Evolutionary conservation across 2,888 invertebrate species (phyloP), one percentile per base, ranked within the genome.

Genomic region (Aphrophora alni): DNA sequence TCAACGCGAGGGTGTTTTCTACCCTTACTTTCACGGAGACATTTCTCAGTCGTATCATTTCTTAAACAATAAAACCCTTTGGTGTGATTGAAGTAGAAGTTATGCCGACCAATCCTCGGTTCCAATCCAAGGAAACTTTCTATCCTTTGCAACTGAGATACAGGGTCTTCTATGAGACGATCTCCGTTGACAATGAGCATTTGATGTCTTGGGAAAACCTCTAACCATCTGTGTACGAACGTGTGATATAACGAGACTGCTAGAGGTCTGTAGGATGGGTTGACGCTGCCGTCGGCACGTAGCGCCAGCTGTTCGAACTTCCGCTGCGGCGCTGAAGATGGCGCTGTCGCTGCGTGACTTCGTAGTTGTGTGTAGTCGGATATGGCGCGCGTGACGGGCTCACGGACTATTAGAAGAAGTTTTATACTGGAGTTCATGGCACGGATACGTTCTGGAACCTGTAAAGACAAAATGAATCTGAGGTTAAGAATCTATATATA

Each of bases 111-210:
- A 84, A 96, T 93, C 75, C 91, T 81, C 71, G 85, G 86, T 73
- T 86, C 86, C 28, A 86, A 83, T 12, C 85, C 95, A 68, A 98
- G 92, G 88, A 98, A 98, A 82, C 92, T 91, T 89, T 98, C 98
- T 85, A 97, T 96, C 85, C 94, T 92, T 85, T 94, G 93, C 75
- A 98, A 89, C 88, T 97, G 97, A 0, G 95, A 93, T 77, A 97
- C 93, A 0, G 98, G 98, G 87, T 98, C 96, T 86, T 95, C 95
- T 86, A 97, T 96, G 82, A 98, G 92, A 84, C 93, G 92, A 89
- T 98, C 98, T 1, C 98, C 98, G 88, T 98, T 98, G 74, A 99
- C 97, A 78, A 99, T 93, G 86, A 98, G 93, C 85, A 99, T 94
- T 87, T 99, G 98, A 78, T 95, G 93, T 75, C 96, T 91, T 0